A percentile compares a stretch with the other conserved stretches of the same genome.
Evolutionary conservation across 2,888 invertebrate species (phyloP).

Genomic region (Gymnoscelis rufifasciata): DNA sequence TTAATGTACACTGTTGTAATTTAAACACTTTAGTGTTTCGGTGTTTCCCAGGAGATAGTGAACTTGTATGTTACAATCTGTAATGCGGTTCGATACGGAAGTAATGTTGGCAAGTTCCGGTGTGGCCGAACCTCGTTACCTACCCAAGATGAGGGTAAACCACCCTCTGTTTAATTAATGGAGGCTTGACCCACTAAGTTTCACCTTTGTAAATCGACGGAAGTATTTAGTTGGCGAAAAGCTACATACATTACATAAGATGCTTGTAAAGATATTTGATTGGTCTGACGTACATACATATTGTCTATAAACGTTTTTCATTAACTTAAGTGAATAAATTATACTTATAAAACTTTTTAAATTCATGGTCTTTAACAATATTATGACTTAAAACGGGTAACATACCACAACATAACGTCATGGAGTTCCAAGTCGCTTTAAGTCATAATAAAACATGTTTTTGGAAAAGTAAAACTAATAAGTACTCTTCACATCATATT

Average conservation of each 20-base stretch:
- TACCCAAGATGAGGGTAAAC: conserved; percentile 28
- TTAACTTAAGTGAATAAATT: no score
- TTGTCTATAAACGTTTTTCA: no score
- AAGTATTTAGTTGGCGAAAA: not conserved
- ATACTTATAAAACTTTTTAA: no score
- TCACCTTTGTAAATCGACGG: conserved; percentile 1
- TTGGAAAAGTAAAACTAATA: no score
- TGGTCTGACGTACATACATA: no score
- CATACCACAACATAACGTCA: no score
- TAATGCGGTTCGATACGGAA: conserved; percentile 15
- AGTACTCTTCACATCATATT: no score
- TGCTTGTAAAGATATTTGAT: no score
- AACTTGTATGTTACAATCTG: conserved; percentile 4
- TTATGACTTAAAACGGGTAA: no score
- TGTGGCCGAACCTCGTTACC: conserved; percentile 8
- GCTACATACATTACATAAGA: not conserved
- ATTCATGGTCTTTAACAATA: no score
- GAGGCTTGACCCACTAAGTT: conserved; percentile 45
- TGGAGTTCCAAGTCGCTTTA: no score
- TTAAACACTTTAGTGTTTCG: not conserved
- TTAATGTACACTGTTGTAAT: not conserved
- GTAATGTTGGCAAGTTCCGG: conserved; percentile 24
- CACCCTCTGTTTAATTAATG: conserved; percentile 58
- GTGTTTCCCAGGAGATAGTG: conserved; percentile 7
- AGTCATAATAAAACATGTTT: no score